phyloP scores from a whole-genome alignment of 2,797 vertebrate genomes.

The Kryptopterus vitreolus region DNA sequence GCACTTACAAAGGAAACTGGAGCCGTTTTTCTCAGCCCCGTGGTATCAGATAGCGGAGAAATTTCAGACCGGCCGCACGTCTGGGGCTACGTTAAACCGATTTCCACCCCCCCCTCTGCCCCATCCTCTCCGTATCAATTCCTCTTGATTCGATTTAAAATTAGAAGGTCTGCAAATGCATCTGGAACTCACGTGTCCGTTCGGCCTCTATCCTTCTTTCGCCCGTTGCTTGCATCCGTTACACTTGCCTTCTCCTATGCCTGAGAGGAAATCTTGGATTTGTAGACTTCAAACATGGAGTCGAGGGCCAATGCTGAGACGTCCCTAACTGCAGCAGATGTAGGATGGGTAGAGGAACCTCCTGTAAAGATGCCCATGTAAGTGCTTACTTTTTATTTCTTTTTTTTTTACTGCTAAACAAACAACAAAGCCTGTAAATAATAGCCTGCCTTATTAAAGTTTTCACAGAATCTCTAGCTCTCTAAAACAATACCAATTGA shows the following conservation, averaged over 20 bases:
- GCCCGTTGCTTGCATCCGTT: slow-evolving; percentile 15
- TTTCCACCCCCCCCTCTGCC: slow-evolving; percentile 31
- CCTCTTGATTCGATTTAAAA: slow-evolving; percentile 44
- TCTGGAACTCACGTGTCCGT: slow-evolving; percentile 12
- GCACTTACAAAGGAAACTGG: slow-evolving; percentile 67
- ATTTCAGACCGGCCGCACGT: slow-evolving; percentile 39
- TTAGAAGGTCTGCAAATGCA: slow-evolving; percentile 41
- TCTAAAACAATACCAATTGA: background rate
- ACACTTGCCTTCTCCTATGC: background rate
- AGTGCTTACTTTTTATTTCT: slow-evolving; percentile 4
- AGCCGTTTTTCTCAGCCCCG: slow-evolving; percentile 56
- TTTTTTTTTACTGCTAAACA: background rate
- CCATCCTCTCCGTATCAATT: slow-evolving; percentile 41
- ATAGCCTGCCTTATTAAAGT: background rate
- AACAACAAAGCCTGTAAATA: background rate
- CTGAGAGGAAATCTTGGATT: slow-evolving; percentile 32
- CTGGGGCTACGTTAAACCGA: slow-evolving; percentile 45
- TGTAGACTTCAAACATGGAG: slow-evolving; percentile 34
- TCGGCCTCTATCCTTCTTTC: slow-evolving; percentile 26
- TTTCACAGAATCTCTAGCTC: background rate
- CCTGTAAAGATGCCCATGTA: slow-evolving; percentile 25
- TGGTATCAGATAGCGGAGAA: slow-evolving; percentile 67
- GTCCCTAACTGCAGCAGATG: slow-evolving; percentile 39
- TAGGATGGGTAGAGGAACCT: slow-evolving; percentile 42
- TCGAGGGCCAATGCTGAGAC: slow-evolving; percentile 15